phyloP scores from a whole-genome alignment of 2,113 vertebrate genomes.

The Melanocharis versteri region DNA sequence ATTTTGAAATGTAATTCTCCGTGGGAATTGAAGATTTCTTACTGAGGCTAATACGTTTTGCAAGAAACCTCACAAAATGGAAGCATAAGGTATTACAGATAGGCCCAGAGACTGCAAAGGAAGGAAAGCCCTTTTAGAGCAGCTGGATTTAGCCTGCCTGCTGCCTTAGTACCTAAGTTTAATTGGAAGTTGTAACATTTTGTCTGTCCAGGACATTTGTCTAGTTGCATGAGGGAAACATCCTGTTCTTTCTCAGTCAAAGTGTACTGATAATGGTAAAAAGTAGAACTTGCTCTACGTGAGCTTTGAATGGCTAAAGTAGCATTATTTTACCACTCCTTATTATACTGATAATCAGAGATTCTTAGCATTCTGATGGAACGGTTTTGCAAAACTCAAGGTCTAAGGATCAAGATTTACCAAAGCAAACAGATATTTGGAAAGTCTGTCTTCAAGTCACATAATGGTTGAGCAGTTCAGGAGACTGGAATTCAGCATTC shows the following conservation, averaged over 20 bases:
- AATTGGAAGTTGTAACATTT: background rate
- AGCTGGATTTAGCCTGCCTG: background rate
- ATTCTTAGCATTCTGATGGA: background rate
- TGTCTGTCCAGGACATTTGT: background rate
- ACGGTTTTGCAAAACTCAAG: background rate
- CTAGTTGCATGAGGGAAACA: background rate
- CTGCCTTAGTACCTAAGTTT: background rate
- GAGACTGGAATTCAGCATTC: background rate
- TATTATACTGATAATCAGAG: background rate
- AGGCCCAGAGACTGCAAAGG: background rate
- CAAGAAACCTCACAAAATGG: slow-evolving; percentile 40
- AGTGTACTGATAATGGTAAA: background rate
- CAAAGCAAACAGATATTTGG: background rate
- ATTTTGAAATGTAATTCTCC: slow-evolving; percentile 69
- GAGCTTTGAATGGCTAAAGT: background rate
- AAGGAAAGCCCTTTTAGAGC: background rate
- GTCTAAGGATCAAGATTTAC: background rate
- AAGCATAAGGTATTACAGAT: slow-evolving; percentile 11
- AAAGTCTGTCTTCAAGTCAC: background rate
- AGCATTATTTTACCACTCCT: background rate
- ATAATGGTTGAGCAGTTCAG: background rate
- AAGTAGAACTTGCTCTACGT: background rate
- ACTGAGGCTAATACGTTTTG: slow-evolving; percentile 25
- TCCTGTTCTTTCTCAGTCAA: background rate
- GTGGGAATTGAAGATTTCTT: slow-evolving; percentile 67